phyloP scores from a whole-genome alignment of 2,888 invertebrate genomes.

The Sphaerolaimus hirsutus region DNA sequence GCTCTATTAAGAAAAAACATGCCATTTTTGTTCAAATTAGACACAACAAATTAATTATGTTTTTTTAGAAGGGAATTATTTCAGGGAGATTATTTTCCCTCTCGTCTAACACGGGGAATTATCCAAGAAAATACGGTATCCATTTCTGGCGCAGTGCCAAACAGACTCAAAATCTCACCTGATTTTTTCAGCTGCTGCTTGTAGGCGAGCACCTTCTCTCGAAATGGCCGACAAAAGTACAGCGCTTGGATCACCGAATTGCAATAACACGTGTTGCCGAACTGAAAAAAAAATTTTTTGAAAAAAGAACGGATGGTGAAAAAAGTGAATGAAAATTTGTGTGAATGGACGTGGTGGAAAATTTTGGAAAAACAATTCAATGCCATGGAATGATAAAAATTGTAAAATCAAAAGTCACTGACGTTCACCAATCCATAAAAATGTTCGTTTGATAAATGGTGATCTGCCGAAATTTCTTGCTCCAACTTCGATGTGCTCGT shows the following conservation, averaged over 20 bases:
- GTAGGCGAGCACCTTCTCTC: slow-evolving; percentile 91
- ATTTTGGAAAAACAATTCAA: neutral
- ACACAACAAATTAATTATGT: too few relatives aligned
- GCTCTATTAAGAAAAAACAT: too few relatives aligned
- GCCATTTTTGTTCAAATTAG: too few relatives aligned
- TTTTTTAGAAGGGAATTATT: too few relatives aligned
- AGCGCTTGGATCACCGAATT: slow-evolving; percentile 97
- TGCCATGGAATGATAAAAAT: too few relatives aligned
- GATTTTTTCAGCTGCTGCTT: slow-evolving; percentile 37
- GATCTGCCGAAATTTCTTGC: slow-evolving; percentile 93
- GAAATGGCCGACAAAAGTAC: slow-evolving; percentile 94
- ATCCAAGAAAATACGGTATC: too few relatives aligned
- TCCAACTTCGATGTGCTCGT: slow-evolving; percentile 97
- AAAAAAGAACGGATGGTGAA: neutral
- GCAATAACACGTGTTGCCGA: slow-evolving; percentile 98
- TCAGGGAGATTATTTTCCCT: too few relatives aligned
- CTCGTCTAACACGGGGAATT: too few relatives aligned
- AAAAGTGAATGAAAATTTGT: neutral
- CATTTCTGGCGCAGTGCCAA: too few relatives aligned
- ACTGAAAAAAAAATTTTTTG: slow-evolving; percentile 30
- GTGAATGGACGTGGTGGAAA: too few relatives aligned
- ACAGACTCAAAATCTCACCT: slow-evolving; percentile 7
- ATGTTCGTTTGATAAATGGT: slow-evolving; percentile 92
- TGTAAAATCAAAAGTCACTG: slow-evolving; percentile 28
- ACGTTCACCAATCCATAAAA: slow-evolving; percentile 98